Percentiles rank a stretch among this genome's conserved stretches.
These are phyloP conservation scores for Microctenopoma steveboyesi DNA, from an alignment of 2,797 vertebrate species.

Conservation along the genomic window DNA sequence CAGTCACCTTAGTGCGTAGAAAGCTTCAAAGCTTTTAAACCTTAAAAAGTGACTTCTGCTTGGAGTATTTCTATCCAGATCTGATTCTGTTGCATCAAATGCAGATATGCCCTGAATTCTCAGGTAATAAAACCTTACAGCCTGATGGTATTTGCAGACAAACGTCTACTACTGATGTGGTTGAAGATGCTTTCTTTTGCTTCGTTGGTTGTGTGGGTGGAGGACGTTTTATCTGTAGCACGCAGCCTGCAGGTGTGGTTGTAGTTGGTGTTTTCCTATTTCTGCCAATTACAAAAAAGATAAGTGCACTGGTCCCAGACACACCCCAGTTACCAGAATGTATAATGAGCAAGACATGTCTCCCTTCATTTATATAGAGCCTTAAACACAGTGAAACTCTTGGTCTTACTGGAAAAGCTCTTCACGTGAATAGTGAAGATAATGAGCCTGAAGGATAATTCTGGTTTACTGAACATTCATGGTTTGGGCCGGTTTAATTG, in stretches of 20 bases:
- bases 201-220: conserved; percentile 30
- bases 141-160: conserved; percentile 64
- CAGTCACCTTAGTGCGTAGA: conserved; percentile 37
- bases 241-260: conserved; percentile 32
- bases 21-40: conserved; percentile 31
- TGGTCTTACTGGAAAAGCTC: not conserved
- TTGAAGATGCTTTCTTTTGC: conserved; percentile 35
- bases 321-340: conserved; percentile 55
- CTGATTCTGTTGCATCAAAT: conserved; percentile 36
- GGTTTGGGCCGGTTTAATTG: not conserved
- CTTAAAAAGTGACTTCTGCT: conserved; percentile 25
- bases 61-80: conserved; percentile 31
- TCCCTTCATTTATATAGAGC: conserved; percentile 37
- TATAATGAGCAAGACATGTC: conserved; percentile 6
- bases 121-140: conserved; percentile 65
- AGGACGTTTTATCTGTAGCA: conserved; percentile 37
- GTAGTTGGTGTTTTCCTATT: conserved; percentile 13
- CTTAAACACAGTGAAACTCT: conserved; percentile 41
- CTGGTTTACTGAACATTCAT: conserved; percentile 12
- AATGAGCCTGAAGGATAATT: not conserved
- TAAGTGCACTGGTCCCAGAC: conserved; percentile 28
- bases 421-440: conserved; percentile 1
- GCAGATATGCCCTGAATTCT: conserved; percentile 56
- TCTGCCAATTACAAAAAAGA: conserved; percentile 30
- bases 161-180: conserved; percentile 27